Evolutionary conservation across 2,113 vertebrate species (phyloP).

Genomic region (Tringa solitaria): DNA sequence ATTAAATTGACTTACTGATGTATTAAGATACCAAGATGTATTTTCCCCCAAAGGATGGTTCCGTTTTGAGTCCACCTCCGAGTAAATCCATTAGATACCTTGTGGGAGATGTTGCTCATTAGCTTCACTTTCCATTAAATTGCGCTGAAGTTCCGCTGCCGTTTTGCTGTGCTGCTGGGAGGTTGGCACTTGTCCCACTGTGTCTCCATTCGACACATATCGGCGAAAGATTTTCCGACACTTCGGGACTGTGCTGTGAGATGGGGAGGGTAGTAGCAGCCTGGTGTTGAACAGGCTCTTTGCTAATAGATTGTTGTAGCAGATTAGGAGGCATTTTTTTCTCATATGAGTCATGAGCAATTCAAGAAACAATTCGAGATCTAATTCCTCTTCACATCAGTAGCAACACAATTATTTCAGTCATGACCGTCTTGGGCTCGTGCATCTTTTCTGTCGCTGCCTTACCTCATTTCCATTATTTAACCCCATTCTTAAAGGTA

Average conservation of each 20-base stretch:
- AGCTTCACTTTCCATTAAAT: not conserved
- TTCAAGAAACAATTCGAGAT: not conserved
- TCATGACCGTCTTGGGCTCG: not conserved
- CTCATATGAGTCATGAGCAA: not conserved
- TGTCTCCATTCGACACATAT: not conserved
- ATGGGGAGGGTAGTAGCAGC: not conserved
- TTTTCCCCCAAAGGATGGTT: not conserved
- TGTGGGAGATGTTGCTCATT: not conserved
- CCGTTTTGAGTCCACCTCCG: not conserved
- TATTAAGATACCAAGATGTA: not conserved
- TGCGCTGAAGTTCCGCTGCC: not conserved
- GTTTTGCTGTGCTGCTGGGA: not conserved
- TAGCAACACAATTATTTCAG: not conserved
- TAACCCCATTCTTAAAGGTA: not conserved
- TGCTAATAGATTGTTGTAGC: not conserved
- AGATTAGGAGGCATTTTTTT: not conserved
- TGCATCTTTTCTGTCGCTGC: not conserved
- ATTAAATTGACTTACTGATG: not conserved
- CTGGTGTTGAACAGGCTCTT: not conserved
- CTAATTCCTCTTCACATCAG: not conserved
- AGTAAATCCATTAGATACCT: not conserved
- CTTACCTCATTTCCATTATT: not conserved
- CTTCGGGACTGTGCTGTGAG: not conserved
- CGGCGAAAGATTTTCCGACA: not conserved
- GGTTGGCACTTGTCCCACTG: rapidly evolving